Evolutionary conservation across 2,888 invertebrate species (phyloP).

Genomic region (Xanthia icteritia): DNA sequence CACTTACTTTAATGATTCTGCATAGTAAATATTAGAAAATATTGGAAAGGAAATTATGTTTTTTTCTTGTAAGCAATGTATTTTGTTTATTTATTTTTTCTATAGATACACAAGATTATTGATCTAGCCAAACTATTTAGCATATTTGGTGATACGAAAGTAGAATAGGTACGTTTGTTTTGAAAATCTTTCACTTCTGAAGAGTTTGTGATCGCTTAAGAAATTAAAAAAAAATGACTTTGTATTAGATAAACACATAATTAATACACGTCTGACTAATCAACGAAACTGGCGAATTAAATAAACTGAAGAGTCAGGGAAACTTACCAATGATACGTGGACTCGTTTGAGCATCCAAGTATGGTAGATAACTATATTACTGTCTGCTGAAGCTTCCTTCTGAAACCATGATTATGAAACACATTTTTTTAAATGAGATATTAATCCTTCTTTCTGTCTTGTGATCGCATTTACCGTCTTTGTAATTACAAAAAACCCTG

Average conservation of each 20-base stretch:
- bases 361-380: neutral
- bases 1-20: slow-evolving; percentile 52
- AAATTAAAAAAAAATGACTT: neutral
- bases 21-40: too few relatives aligned
- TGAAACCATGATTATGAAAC: neutral
- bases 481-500: neutral
- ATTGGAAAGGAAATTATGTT: slow-evolving; percentile 25
- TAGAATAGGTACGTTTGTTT: neutral
- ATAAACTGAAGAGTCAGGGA: neutral
- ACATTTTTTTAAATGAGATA: too few relatives aligned
- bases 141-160: neutral
- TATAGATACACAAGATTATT: too few relatives aligned
- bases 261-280: too few relatives aligned
- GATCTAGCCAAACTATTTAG: neutral
- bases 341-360: neutral
- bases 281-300: neutral
- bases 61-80: slow-evolving; percentile 19
- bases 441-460: too few relatives aligned
- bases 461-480: neutral
- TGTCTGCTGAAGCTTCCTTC: neutral
- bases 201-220: neutral
- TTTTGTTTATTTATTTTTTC: neutral
- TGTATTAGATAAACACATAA: neutral
- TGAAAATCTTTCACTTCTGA: neutral
- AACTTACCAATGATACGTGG: neutral